Evolutionary conservation across 2,113 vertebrate genomes (phyloP).

Genomic region (Hoplias malabaricus): DNA sequence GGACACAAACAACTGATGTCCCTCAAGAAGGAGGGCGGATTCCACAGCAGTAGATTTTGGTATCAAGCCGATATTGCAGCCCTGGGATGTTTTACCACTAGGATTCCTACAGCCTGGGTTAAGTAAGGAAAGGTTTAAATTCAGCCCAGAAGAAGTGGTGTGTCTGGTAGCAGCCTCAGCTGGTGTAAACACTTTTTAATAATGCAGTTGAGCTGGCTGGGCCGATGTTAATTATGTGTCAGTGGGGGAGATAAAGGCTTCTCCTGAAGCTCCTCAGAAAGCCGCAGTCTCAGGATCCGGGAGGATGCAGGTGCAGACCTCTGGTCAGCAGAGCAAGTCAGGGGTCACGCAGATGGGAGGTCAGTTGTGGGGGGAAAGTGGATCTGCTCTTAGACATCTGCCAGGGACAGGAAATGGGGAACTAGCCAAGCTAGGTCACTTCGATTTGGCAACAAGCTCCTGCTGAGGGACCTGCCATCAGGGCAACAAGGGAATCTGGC

Average conservation of each 20-base stretch:
- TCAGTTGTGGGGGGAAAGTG: conserved; percentile 31
- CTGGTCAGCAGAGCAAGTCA: neutral
- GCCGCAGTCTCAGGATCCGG: neutral
- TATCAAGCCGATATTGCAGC: neutral
- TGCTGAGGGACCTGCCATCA: conserved; percentile 9
- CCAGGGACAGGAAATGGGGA: conserved; percentile 1
- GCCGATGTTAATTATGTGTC: conserved; percentile 46
- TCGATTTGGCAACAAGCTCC: conserved; percentile 17
- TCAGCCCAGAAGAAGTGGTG: neutral
- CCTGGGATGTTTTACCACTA: neutral
- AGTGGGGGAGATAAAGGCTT: conserved; percentile 27
- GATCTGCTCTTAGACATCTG: conserved; percentile 43
- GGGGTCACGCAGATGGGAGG: conserved; percentile 40
- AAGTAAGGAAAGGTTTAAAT: conserved; percentile 14
- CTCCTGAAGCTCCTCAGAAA: conserved; percentile 5
- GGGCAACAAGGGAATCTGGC: conserved; percentile 18
- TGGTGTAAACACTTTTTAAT: conserved; percentile 47
- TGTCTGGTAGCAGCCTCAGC: neutral
- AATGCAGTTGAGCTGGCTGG: conserved; percentile 26
- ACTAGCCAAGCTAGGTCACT: conserved; percentile 30
- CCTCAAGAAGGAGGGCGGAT: neutral
- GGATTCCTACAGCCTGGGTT: neutral
- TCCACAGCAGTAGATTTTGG: neutral
- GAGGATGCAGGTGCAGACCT: conserved; percentile 23
- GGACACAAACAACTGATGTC: neutral